Conservation (phyloP, 2,888 invertebrate genomes). For the Alloplasta piceator region DNA sequence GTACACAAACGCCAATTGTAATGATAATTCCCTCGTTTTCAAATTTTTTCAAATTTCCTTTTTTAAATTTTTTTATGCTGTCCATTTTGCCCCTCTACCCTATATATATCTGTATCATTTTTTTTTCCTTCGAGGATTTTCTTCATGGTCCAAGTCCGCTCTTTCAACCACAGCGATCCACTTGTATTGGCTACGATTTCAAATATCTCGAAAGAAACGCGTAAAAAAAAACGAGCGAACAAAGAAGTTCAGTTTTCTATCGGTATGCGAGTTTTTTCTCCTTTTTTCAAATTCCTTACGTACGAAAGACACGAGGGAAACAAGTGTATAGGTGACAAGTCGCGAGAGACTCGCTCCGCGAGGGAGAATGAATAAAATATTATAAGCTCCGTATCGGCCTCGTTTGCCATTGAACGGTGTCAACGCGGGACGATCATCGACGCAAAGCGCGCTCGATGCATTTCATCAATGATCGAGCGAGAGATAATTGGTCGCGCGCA, state of each 20-base stretch:
- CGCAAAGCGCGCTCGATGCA: slow-evolving; percentile 40
- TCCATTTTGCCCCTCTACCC: too few species aligned
- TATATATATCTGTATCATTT: too few species aligned
- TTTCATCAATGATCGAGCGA: slow-evolving; percentile 30
- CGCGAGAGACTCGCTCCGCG: background rate
- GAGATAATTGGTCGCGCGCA: slow-evolving; percentile 9
- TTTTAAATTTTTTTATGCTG: too few species aligned
- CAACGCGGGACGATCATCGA: slow-evolving; percentile 53
- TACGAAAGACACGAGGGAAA: slow-evolving; percentile 3
- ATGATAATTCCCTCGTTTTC: too few species aligned
- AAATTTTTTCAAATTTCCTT: too few species aligned
- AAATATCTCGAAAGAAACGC: slow-evolving; percentile 2
- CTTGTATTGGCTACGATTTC: background rate
- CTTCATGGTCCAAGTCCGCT: slow-evolving; percentile 3
- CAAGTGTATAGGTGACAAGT: background rate
- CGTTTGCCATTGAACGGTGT: slow-evolving; percentile 48
- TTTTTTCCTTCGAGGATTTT: slow-evolving; percentile 36
- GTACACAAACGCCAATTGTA: too few species aligned
- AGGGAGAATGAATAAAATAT: slow-evolving; percentile 46
- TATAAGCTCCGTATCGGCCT: slow-evolving; percentile 46
- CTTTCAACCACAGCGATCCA: background rate
- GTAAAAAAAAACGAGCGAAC: background rate
- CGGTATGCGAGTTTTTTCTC: background rate
- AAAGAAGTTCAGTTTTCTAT: background rate
- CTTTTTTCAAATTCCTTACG: background rate